Conservation (phyloP, 1,140 invertebrate genomes). For the Drosophila tsacasi region DNA sequence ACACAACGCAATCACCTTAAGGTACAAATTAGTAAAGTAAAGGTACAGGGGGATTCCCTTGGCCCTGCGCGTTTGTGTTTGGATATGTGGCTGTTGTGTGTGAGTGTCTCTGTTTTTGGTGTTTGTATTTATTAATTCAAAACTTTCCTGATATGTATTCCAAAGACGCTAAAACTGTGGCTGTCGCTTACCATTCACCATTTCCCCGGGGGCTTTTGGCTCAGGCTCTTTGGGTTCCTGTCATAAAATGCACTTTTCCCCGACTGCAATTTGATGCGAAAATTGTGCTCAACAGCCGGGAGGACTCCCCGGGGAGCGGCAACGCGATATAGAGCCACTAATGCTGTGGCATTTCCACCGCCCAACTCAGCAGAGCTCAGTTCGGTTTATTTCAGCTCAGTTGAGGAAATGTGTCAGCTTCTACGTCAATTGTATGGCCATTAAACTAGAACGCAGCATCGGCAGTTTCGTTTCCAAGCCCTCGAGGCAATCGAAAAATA, state of each 20-base stretch:
- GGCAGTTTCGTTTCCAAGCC: conserved; percentile 1
- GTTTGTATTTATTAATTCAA: conserved; percentile 47
- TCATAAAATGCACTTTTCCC: conserved; percentile 26
- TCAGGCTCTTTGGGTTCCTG: conserved; percentile 3
- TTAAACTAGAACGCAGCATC: conserved; percentile 66
- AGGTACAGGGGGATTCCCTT: conserved; percentile 52
- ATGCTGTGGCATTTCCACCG: conserved; percentile 28
- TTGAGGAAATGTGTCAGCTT: conserved; percentile 63
- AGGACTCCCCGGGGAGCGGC: neutral
- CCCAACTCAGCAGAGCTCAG: conserved; percentile 27
- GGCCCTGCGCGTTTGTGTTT: conserved; percentile 16
- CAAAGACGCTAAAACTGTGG: conserved; percentile 33
- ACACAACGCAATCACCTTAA: conserved; percentile 47
- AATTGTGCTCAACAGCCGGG: conserved; percentile 18
- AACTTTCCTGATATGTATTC: conserved; percentile 65
- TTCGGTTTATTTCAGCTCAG: conserved; percentile 28
- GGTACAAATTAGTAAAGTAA: conserved; percentile 53
- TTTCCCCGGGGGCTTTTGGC: conserved; percentile 9
- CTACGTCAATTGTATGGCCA: conserved; percentile 69
- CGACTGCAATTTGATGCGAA: conserved; percentile 32
- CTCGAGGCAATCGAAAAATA: conserved; percentile 15
- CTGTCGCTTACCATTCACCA: conserved; percentile 7
- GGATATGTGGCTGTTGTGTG: conserved; percentile 41
- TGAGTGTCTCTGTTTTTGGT: conserved; percentile 4
- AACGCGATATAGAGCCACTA: conserved; percentile 27